Conservation (phyloP, 2,113 vertebrate genomes). For the Anseranas semipalmata region DNA sequence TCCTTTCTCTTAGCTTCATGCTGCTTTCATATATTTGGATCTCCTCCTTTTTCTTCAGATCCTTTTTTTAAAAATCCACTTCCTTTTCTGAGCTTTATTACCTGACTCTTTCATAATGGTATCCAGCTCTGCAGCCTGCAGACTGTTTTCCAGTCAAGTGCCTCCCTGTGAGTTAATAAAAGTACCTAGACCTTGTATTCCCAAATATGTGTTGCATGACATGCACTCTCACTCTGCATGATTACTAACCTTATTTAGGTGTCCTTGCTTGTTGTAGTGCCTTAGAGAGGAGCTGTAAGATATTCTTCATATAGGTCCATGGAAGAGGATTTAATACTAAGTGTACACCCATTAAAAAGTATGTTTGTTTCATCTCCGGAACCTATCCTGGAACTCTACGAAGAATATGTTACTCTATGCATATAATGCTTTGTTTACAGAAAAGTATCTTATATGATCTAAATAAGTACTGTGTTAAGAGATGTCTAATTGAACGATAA, state of each 20-base stretch:
- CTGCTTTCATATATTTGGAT: conserved; percentile 9
- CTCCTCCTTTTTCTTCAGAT: conserved; percentile 10
- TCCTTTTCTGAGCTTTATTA: conserved; percentile 21
- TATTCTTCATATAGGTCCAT: background rate
- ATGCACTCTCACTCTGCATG: background rate
- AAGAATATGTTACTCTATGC: background rate
- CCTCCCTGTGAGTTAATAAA: background rate
- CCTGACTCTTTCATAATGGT: background rate
- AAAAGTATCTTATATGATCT: background rate
- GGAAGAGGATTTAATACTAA: background rate
- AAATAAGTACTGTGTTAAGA: background rate
- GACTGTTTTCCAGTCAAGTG: background rate
- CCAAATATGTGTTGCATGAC: background rate
- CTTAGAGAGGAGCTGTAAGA: background rate
- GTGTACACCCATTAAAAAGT: background rate
- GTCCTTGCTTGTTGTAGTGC: background rate
- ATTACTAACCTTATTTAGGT: background rate
- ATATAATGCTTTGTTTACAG: background rate
- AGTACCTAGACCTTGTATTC: background rate
- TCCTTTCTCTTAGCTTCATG: background rate
- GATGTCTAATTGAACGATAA: background rate
- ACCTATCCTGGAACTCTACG: background rate
- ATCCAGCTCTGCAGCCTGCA: background rate
- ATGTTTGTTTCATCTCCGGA: background rate
- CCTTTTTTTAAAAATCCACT: background rate